Percentiles rank a stretch among this genome's conserved stretches.
Evolutionary conservation across 2,797 vertebrate genomes (phyloP).

Genomic region (Buceros bicornis): DNA sequence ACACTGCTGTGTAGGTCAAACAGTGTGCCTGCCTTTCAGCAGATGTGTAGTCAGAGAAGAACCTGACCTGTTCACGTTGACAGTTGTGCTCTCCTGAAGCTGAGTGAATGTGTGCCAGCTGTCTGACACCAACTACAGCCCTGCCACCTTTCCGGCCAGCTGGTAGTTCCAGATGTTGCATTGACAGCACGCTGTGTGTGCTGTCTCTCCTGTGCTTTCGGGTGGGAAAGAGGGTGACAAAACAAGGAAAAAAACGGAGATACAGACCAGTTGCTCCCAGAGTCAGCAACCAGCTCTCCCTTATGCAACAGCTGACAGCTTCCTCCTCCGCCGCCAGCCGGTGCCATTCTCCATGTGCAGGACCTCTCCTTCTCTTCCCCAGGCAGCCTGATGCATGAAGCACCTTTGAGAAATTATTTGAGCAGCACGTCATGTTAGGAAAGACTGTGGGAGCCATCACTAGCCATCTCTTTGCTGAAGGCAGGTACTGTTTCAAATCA

Average conservation of each 20-base stretch:
- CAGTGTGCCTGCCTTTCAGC: background rate
- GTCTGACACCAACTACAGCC: background rate
- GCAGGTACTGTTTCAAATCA: background rate
- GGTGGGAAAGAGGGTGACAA: background rate
- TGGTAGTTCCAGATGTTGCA: background rate
- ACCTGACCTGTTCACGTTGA: fast-evolving
- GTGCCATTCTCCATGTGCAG: background rate
- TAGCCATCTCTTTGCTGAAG: background rate
- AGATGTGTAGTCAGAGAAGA: fast-evolving
- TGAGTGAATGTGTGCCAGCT: background rate
- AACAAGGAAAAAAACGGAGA: background rate
- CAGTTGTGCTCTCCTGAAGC: background rate
- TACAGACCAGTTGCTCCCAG: background rate
- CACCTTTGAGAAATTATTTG: background rate
- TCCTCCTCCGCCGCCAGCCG: background rate
- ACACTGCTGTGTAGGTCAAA: too few relatives aligned
- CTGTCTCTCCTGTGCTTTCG: background rate
- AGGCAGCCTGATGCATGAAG: background rate
- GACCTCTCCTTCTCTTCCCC: background rate
- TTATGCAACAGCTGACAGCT: background rate
- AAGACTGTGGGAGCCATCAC: background rate
- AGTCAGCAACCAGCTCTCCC: background rate
- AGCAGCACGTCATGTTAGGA: background rate
- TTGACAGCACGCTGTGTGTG: fast-evolving
- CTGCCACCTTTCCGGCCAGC: fast-evolving